Base-by-base conservation (phyloP, 2,797 vertebrate genomes). In the Gephyroberyx darwinii region DNA sequence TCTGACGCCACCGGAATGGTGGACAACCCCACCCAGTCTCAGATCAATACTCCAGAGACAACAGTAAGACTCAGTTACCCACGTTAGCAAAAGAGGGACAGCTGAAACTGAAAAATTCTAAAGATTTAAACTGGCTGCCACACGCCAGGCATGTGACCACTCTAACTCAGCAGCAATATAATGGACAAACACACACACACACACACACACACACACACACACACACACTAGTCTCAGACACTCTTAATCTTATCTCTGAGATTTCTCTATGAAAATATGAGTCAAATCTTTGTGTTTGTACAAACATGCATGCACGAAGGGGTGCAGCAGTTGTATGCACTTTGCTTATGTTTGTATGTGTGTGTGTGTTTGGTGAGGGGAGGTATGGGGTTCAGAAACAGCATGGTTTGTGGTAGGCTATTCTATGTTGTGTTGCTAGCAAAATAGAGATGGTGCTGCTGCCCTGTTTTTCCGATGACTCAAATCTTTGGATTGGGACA, bases 101-200 rank as follows among this genome's bases (percentile, higher is more conserved):
- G 72, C 78, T 70, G 60, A 79, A 52, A 57, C 48, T 62, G 68
- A 71, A 75, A 66, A 41, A 81, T 55, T 79, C 8, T 65, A 50
- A 78, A 52, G 59, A 86, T 79, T 69, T 48, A 74, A 78, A 71
- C 63, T 9, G 62, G 64, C 64, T 60, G 59, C 22, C 70, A 76
- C 62, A 75, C 8, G 65, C 69, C 59, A 22, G 47, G 58, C 69
- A 83, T 78, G 83, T 81, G 71, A 64, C 54, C 53, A 55, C 33
- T 48, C 54, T 81, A 73, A 35, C 60, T 75, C 50, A 58, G 45
- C 62, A 78, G 68, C 26, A 69, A 72, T 61, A 69, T 69, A 48
- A 78, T 67, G 59, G 65, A 45, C 55, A 26, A 9, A 26, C 50
- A 53, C n/a, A 57, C 54, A 65, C 19, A 77, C 30, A 4, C 12